Base-by-base conservation (phyloP, 2,113 vertebrate species). In the Ramphastos sulfuratus region DNA sequence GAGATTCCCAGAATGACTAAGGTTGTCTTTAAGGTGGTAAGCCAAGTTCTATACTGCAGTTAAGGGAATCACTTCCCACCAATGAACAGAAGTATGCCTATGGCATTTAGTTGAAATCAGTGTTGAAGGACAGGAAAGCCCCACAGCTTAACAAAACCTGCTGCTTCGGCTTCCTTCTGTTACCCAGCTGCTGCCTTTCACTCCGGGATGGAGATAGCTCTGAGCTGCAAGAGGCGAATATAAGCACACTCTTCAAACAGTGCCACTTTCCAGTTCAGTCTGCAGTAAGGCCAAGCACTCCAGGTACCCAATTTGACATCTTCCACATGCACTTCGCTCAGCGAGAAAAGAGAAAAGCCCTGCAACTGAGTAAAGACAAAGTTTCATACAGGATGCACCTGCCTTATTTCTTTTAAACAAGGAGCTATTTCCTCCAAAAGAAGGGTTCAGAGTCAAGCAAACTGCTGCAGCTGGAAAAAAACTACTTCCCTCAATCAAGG, bases 71-170 rank as follows among this genome's bases (percentile, higher is more conserved):
- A 66, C 58, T 96, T 94, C 87, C 71, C 87, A 92, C 39, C 88
- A 87, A 92, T 55, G 90, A 90, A 95, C 44, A 95, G 93, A 95
- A 95, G 85, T 91, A 82, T 23, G 83, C 90, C 65, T 24, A 21
- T 91, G 70, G 92, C 72, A 94, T 94, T 82, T 82, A 85, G 91
- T 48, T 67, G 84, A 94, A 97, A 96, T 96, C 86, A 94, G 55
- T 95, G 93, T 81, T 82, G 91, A 97, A 96, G 83, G 76, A 96
- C 83, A 93, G 82, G 42, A 65, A 88, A 94, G 64, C 65, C 84
- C 79, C 92, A 85, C 44, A 96, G 82, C 56, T 90, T 93, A 18
- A 89, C 6, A 85, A 93, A 95, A 93, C 58, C 73, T 81, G 58
- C 55, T 39, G 87, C 87, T 88, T 84, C 93, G 48, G 37, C 56